Percentiles rank a stretch among this genome's conserved stretches.
Evolutionary conservation across 2,888 invertebrate species (phyloP).

Genomic region (Conops quadrifasciatus): DNA sequence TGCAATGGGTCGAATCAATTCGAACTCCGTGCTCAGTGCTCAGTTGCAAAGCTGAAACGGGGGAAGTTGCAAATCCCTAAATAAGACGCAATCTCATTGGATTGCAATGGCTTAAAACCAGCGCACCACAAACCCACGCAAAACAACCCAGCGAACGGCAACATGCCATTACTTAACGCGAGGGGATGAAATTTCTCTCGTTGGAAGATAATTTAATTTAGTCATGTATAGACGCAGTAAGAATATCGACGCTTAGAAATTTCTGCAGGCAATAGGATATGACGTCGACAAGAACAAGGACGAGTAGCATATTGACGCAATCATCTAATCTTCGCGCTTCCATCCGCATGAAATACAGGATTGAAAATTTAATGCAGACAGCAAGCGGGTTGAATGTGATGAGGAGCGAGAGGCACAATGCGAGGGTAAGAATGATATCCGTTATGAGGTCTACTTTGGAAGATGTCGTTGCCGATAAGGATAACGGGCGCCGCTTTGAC

Average conservation of each 20-base stretch:
- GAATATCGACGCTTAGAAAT: too few species aligned
- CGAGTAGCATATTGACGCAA: slow-evolving; percentile 64
- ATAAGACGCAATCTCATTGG: slow-evolving; percentile 62
- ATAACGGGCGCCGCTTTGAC: neutral
- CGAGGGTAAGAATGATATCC: neutral
- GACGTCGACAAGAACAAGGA: slow-evolving; percentile 28
- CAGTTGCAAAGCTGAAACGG: slow-evolving; percentile 25
- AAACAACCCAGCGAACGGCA: slow-evolving; percentile 17
- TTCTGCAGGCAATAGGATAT: neutral
- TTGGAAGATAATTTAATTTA: slow-evolving; percentile 65
- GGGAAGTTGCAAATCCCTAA: slow-evolving; percentile 42
- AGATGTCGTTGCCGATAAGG: slow-evolving; percentile 42
- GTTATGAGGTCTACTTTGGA: slow-evolving; percentile 35
- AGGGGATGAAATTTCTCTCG: slow-evolving; percentile 57
- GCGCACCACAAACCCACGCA: slow-evolving; percentile 29
- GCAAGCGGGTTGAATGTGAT: neutral
- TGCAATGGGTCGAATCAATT: slow-evolving; percentile 55
- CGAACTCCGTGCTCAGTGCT: slow-evolving; percentile 58
- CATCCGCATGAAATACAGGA: slow-evolving; percentile 44
- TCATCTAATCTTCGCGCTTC: slow-evolving; percentile 66
- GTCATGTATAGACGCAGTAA: slow-evolving; percentile 50
- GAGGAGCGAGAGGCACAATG: slow-evolving; percentile 2
- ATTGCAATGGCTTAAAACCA: slow-evolving; percentile 50
- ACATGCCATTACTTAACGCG: slow-evolving; percentile 41
- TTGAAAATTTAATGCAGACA: slow-evolving; percentile 27